Evolutionary conservation across 2,888 invertebrate genomes (phyloP).

Genomic region (Plebejus argus): DNA sequence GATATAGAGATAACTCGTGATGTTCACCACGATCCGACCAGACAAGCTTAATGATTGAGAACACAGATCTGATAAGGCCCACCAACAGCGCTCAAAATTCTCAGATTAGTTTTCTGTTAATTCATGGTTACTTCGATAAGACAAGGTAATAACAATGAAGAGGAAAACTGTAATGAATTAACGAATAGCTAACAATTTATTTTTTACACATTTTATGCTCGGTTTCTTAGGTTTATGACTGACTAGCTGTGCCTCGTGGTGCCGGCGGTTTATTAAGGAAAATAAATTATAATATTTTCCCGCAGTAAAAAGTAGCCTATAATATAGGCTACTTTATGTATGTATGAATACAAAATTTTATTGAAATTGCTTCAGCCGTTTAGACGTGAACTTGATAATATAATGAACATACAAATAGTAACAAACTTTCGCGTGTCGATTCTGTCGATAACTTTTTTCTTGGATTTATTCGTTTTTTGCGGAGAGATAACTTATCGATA

Average conservation of each 20-base stretch:
- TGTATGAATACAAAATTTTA: no score
- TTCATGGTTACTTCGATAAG: conserved; percentile 7
- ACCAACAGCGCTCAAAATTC: conserved; percentile 50
- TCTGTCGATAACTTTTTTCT: conserved; percentile 19
- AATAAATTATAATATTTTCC: no score
- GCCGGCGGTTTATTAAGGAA: no score
- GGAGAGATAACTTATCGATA: conserved; percentile 9
- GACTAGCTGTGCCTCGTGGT: no score
- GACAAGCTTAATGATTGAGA: conserved; percentile 63
- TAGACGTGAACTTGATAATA: no score
- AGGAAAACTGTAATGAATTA: neutral
- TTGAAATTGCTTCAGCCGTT: no score
- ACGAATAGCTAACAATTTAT: neutral
- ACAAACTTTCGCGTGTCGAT: neutral
- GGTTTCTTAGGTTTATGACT: no score
- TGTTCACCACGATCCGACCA: conserved; percentile 58
- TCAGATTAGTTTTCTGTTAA: conserved; percentile 16
- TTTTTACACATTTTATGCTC: neutral
- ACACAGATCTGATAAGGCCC: conserved; percentile 62
- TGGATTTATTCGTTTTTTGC: conserved; percentile 19
- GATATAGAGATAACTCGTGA: conserved; percentile 55
- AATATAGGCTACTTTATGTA: no score
- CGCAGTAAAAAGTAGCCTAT: no score
- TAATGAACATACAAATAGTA: no score
- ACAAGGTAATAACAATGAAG: neutral